phyloP scores from a whole-genome alignment of 2,113 vertebrate genomes.

The Oenanthe oenanthe region DNA sequence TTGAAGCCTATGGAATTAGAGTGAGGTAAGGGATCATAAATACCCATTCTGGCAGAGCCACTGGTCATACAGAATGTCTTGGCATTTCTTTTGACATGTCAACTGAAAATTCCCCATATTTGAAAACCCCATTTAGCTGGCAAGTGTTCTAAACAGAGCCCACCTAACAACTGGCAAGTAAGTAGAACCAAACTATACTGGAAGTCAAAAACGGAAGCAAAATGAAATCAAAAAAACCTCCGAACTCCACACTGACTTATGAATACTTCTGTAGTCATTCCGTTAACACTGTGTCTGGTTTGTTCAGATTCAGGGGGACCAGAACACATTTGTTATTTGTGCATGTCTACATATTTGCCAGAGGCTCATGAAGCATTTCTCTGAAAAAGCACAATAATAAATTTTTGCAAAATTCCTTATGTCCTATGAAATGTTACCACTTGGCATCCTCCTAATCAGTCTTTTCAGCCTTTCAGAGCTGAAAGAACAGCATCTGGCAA shows the following conservation, averaged over 20 bases:
- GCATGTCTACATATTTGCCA: slow-evolving; percentile 17
- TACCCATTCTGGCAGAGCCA: slow-evolving; percentile 19
- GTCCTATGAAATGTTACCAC: background rate
- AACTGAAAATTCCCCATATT: background rate
- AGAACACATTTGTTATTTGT: slow-evolving; percentile 49
- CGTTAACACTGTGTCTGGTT: background rate
- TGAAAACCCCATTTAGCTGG: background rate
- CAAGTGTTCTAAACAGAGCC: slow-evolving; percentile 1
- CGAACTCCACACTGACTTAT: background rate
- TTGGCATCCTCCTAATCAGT: background rate
- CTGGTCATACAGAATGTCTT: slow-evolving; percentile 14
- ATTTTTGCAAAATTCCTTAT: background rate
- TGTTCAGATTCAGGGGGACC: background rate
- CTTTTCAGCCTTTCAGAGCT: background rate
- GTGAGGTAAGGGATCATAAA: slow-evolving; percentile 1
- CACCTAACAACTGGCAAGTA: slow-evolving; percentile 15
- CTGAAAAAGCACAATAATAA: background rate
- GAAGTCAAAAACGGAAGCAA: background rate
- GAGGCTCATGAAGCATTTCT: background rate
- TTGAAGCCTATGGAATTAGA: background rate
- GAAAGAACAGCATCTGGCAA: slow-evolving; percentile 39
- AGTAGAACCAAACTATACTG: background rate
- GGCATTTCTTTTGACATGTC: background rate
- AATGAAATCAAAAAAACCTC: background rate
- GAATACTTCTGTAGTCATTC: background rate